Conservation (phyloP, 2,797 vertebrate genomes). For the Oophaga sylvatica region DNA sequence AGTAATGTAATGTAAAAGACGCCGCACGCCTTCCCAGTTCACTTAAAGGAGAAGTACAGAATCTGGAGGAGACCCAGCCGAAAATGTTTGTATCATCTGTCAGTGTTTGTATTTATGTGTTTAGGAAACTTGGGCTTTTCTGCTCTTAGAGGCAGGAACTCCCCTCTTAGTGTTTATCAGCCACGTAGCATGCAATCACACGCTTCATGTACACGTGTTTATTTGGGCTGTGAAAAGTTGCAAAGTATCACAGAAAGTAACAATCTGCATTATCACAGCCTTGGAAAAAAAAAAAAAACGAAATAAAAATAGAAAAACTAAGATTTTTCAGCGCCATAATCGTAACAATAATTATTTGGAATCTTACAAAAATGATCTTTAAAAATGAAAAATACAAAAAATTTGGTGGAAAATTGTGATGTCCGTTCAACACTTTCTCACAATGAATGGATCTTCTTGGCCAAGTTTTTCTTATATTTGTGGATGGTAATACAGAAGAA, state of each 20-base stretch:
- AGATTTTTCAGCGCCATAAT: not conserved
- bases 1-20: conserved; percentile 61
- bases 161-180: conserved; percentile 20
- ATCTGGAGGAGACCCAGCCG: not conserved
- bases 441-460: not conserved
- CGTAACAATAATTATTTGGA: not conserved
- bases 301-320: not conserved
- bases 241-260: not conserved
- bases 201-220: conserved; percentile 33
- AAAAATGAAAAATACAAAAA: not conserved
- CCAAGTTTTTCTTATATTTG: no score
- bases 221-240: conserved; percentile 32
- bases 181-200: conserved; percentile 17
- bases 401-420: no score
- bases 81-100: conserved; percentile 58
- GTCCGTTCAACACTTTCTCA: no score
- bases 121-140: conserved; percentile 30
- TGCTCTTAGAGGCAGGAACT: conserved; percentile 31
- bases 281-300: not conserved
- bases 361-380: not conserved
- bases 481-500: no score
- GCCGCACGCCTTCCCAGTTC: not conserved
- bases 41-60: accelerated
- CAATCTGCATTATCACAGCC: not conserved
- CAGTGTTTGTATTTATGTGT: conserved; percentile 56